phyloP scores from a whole-genome alignment of 2,888 invertebrate species.

The Reticulitermes lucifugus region DNA sequence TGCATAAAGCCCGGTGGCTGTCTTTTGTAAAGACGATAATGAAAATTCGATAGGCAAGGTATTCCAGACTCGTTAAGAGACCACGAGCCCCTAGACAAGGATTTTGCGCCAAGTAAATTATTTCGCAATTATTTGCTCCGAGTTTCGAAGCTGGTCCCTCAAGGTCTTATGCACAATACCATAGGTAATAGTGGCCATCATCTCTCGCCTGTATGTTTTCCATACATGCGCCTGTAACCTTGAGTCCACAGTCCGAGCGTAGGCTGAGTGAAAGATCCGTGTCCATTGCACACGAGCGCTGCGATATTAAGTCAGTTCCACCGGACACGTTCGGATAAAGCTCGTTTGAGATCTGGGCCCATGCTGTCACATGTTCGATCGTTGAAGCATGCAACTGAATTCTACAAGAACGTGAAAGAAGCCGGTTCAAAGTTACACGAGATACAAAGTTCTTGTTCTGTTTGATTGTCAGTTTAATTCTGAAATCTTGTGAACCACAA shows the following conservation, averaged over 20 bases:
- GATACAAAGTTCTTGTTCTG: too few species aligned
- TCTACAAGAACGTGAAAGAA: too few species aligned
- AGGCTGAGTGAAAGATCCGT: neutral
- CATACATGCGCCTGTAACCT: neutral
- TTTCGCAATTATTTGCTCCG: neutral
- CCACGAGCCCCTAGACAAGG: neutral
- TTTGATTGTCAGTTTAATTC: neutral
- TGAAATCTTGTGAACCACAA: neutral
- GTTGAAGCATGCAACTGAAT: too few species aligned
- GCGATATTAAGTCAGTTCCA: neutral
- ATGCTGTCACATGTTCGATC: neutral
- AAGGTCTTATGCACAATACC: neutral
- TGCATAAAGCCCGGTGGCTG: neutral
- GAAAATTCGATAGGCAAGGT: neutral
- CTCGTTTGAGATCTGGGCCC: neutral
- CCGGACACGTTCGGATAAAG: constrained; percentile 14
- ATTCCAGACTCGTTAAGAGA: neutral
- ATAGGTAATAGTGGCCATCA: neutral
- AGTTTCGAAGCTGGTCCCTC: neutral
- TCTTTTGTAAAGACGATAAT: neutral
- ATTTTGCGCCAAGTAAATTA: neutral
- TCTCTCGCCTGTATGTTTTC: neutral
- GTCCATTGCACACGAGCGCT: neutral
- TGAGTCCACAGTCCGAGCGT: neutral
- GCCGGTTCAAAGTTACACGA: too few species aligned